Conservation (phyloP, 2,888 invertebrate species). For the Lepas anatifera region DNA sequence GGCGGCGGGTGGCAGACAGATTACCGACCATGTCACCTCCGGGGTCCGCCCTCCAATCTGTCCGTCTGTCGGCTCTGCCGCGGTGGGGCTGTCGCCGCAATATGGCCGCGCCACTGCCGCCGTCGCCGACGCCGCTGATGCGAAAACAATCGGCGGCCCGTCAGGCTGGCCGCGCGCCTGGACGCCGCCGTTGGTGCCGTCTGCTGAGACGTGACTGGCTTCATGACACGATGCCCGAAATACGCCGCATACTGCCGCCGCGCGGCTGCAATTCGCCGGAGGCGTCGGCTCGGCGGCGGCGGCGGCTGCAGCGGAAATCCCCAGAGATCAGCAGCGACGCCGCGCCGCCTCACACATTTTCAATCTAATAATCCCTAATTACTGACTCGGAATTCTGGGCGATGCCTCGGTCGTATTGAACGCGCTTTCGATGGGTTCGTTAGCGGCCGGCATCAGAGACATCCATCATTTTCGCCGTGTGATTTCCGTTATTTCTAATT, state of each 20-base stretch:
- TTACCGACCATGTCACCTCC: background rate
- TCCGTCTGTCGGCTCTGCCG: background rate
- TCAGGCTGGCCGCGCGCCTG: too few species aligned
- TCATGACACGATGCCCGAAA: too few species aligned
- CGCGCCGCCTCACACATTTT: background rate
- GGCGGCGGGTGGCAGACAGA: background rate
- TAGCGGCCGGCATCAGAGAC: background rate
- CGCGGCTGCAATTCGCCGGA: too few species aligned
- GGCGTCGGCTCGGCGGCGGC: too few species aligned
- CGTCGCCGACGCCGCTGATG: background rate
- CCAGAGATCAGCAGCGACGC: background rate
- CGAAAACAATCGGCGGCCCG: conserved; percentile 5
- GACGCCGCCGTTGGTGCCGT: too few species aligned
- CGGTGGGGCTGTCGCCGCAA: background rate
- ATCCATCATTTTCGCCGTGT: conserved; percentile 3
- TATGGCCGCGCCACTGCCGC: background rate
- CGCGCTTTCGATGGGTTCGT: conserved; percentile 3
- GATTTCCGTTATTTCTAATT: conserved; percentile 7
- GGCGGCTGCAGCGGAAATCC: too few species aligned
- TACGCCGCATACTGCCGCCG: too few species aligned
- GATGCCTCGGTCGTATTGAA: background rate
- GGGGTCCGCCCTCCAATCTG: background rate
- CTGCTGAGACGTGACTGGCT: too few species aligned
- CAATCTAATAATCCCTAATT: conserved; percentile 12
- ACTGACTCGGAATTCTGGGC: background rate